Evolutionary conservation across 2,888 invertebrate genomes (phyloP), one percentile per base, ranked within the genome.

Genomic region (Cephalotes varians): DNA sequence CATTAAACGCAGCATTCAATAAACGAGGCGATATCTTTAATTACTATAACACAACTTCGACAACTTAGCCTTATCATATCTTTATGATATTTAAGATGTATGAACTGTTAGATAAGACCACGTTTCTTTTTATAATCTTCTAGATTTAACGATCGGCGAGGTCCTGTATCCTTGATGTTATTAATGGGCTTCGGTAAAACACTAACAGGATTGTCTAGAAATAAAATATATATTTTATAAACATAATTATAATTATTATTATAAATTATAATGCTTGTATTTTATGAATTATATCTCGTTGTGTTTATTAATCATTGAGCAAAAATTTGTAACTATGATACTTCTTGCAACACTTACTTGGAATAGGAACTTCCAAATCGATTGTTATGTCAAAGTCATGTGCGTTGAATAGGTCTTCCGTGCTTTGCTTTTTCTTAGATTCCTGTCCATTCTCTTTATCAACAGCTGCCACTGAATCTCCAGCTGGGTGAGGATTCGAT

Each of bases 331-430:
- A 83, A 81, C 21, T 31, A 44, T 9, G n/a, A 37, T 28, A 67
- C 12, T 60, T 47, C 31, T 40, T 80, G 31, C 10, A n/a, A 82
- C 87, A 96, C 96, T 96, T 94, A 98, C 98, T 97, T 88, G 97
- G 96, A 89, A 97, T 95, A 73, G 98, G 97, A 90, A 98, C 97
- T 95, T 98, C 98, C 81, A 98, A 95, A 94, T 99, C 99, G 87
- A 99, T 98, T 94, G 97, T 98, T 91, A 99, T 98, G 92, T 99
- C 99, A 95, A 99, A 99, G 95, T 99, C 98, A 94, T 99, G 99
- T 80, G 96, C 96, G 90, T 95, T 96, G 95, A 95, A 96, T 88
- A 96, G 93, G 91, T 96, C 96, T 83, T 95, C 95, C n/a, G 94
- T 94, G 58, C 92, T 93, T 72, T 91, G 93, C 81, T 93, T 94